These are phyloP conservation scores for Congeria kusceri DNA, from an alignment of 2,888 invertebrate species.

Conservation along the genomic window DNA sequence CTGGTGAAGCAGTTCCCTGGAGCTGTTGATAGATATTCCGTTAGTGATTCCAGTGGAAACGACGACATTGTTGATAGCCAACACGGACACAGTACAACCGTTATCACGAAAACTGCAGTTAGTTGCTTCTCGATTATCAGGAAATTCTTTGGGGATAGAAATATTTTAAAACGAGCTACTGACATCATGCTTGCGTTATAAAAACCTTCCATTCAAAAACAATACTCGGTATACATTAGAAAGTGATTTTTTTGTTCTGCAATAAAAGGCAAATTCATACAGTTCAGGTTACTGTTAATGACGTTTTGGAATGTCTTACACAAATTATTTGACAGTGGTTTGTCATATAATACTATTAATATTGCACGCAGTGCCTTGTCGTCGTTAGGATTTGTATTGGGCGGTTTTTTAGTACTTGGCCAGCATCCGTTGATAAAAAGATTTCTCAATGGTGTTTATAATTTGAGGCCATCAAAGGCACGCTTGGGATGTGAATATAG, in stretches of 20 bases:
- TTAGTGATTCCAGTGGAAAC: constrained; percentile 21
- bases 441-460: constrained; percentile 31
- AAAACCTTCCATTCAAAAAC: constrained; percentile 37
- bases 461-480: constrained; percentile 36
- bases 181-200: constrained; percentile 39
- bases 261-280: too few relatives aligned
- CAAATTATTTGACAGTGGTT: constrained; percentile 29
- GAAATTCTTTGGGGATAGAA: constrained; percentile 24
- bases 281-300: too few relatives aligned
- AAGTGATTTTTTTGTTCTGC: too few relatives aligned
- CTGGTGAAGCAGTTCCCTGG: constrained; percentile 26
- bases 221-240: constrained; percentile 35
- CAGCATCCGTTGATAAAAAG: constrained; percentile 32
- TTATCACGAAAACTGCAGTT: constrained; percentile 25
- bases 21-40: constrained; percentile 46
- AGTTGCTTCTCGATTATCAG: constrained; percentile 37
- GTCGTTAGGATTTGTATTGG: constrained; percentile 25
- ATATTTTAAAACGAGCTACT: constrained; percentile 36
- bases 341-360: constrained; percentile 41
- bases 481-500: constrained; percentile 38
- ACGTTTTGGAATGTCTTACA: too few relatives aligned
- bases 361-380: constrained; percentile 41
- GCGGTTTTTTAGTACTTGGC: constrained; percentile 33
- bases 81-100: constrained; percentile 33
- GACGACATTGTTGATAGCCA: constrained; percentile 2